Percentiles rank a stretch among this genome's conserved stretches.
phyloP scores from a whole-genome alignment of 2,888 invertebrate species.

The Ichneumoninae sp. region DNA sequence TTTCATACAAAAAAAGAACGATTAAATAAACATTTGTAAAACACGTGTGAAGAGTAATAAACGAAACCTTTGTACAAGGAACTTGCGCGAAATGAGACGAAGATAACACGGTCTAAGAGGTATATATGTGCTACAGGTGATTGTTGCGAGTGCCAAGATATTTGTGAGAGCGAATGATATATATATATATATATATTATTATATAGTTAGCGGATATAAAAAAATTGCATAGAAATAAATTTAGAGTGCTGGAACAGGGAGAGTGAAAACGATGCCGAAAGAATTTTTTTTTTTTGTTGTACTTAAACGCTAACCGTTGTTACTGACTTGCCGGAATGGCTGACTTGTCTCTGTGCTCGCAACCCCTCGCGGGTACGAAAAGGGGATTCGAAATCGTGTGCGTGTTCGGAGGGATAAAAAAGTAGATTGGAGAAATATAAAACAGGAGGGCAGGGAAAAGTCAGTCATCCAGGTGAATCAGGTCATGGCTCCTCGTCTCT shows the following conservation, averaged over 20 bases:
- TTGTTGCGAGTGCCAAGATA: constrained; percentile 44
- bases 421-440: constrained; percentile 5
- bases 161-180: constrained; percentile 42
- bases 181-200: constrained; percentile 14
- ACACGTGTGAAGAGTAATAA: constrained; percentile 1
- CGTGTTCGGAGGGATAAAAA: constrained; percentile 20
- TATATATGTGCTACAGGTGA: constrained; percentile 42
- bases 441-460: constrained; percentile 12
- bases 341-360: constrained; percentile 9
- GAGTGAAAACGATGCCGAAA: constrained; percentile 43
- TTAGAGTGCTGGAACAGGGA: constrained; percentile 45
- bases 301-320: constrained; percentile 75
- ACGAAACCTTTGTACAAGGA: not conserved
- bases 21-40: constrained; percentile 45
- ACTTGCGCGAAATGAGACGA: not conserved
- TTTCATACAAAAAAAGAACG: constrained; percentile 66
- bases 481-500: constrained; percentile 60
- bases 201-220: constrained; percentile 30
- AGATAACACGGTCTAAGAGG: constrained; percentile 23
- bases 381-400: constrained; percentile 33
- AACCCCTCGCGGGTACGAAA: not conserved
- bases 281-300: constrained; percentile 73
- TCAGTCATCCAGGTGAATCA: constrained; percentile 54
- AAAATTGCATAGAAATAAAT: constrained; percentile 47
- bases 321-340: constrained; percentile 62